Base-by-base conservation (phyloP, 2,888 invertebrate genomes). In the Caenorhabditis sp. region DNA sequence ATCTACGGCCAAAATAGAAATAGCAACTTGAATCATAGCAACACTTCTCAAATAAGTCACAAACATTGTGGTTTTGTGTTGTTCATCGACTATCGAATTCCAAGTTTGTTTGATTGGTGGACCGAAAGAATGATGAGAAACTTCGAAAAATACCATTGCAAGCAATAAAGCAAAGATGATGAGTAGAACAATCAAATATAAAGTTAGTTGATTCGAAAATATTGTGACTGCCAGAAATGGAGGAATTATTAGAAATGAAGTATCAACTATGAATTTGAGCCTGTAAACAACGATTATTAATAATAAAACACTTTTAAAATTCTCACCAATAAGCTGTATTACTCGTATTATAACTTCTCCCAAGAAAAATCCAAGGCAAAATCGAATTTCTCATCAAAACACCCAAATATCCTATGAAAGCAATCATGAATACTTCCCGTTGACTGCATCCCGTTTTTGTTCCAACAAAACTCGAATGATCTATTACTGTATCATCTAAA, bases 1-100 rank as follows among this genome's bases (percentile, higher is more conserved):
- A 89, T 99, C 99, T 0, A 99, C 95, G 0, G 95, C 97, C 68
- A 97, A 89, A 80, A 99, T 97, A 77, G 93, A 93, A 64, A 94
- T 90, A 0, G 91, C 91, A 4, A 95, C 93, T 58, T 93, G 90
- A 12, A 94, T 62, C 68, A 86, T 69, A 17, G 81, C 68, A 17
- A 19, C n/a, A 19, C 37, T 19, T 49, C 59, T 59, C n/a, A 81
- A 70, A 62, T 83, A 84, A 14, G 82, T 84, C 43, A 84, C 72
- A 62, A 83, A 83, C n/a, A 66, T 76, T 17, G 83, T 82, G 14
- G 81, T 81, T 19, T 61, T 64, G 55, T 81, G 75, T 36, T 77
- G 76, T 36, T 81, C 81, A n/a, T 81, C 82, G 14, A 81, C 59
- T 21, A 81, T 71, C 58, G 69, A 62, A n/a, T 68, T 68, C 69